phyloP scores from a whole-genome alignment of 1,140 invertebrate genomes.

The Bactericera cockerelli region DNA sequence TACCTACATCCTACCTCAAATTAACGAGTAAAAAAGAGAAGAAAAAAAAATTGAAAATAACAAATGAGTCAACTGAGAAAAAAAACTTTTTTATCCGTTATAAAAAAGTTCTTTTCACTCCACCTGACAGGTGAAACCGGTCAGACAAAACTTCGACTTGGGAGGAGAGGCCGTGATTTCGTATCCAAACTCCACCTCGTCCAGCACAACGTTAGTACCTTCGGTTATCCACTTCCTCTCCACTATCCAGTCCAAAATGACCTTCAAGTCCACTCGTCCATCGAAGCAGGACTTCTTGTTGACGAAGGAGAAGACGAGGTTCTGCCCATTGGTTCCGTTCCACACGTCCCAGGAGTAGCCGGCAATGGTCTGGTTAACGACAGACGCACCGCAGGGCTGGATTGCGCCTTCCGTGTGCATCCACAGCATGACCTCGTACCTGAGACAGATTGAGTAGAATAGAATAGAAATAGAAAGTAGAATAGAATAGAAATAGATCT shows the following conservation, averaged over 20 bases:
- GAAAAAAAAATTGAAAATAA: too few species aligned
- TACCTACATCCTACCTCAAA: too few species aligned
- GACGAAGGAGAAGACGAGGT: not conserved
- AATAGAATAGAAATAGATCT: too few species aligned
- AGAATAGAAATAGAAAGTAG: too few species aligned
- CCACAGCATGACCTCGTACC: constrained; percentile 4
- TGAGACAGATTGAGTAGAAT: too few species aligned
- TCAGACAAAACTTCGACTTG: not conserved
- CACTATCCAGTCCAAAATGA: not conserved
- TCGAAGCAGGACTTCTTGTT: too few species aligned
- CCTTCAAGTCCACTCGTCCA: not conserved
- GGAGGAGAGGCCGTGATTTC: not conserved
- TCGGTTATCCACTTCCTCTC: not conserved
- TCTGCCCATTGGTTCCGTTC: not conserved
- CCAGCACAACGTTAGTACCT: not conserved
- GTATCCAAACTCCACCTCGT: constrained; percentile 1
- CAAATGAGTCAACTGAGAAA: too few species aligned
- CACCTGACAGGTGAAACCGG: not conserved
- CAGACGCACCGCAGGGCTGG: not conserved
- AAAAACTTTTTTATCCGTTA: too few species aligned
- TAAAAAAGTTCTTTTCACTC: too few species aligned
- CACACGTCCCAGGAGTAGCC: not conserved
- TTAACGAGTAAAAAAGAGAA: too few species aligned
- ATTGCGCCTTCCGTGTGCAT: not conserved
- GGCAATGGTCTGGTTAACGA: not conserved